phyloP scores from a whole-genome alignment of 2,113 vertebrate genomes.

The Oceanites oceanicus region DNA sequence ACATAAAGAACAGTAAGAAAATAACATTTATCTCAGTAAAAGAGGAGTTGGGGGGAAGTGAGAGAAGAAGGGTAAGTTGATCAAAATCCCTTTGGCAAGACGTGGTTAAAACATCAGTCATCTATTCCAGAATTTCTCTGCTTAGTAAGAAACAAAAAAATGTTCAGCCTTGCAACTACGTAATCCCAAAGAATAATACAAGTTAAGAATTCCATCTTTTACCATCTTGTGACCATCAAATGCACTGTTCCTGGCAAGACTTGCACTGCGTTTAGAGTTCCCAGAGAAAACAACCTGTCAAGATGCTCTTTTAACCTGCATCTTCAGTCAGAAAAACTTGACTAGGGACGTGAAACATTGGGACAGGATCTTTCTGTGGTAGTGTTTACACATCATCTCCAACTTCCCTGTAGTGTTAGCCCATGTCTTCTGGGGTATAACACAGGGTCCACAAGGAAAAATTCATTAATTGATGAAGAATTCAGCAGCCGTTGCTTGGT shows the following conservation, averaged over 20 bases:
- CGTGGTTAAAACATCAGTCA: neutral
- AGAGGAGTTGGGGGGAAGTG: neutral
- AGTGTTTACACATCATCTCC: neutral
- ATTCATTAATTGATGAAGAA: neutral
- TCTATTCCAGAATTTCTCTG: neutral
- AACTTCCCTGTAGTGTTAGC: neutral
- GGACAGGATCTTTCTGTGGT: neutral
- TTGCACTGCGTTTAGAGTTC: accelerated
- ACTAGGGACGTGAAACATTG: neutral
- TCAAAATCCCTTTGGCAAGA: neutral
- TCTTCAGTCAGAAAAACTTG: neutral
- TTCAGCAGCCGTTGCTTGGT: neutral
- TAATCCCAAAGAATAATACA: neutral
- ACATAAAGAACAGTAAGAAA: neutral
- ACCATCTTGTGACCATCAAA: neutral
- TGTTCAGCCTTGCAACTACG: neutral
- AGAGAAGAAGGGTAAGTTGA: neutral
- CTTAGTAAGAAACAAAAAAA: neutral
- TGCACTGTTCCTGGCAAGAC: neutral
- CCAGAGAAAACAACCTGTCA: neutral
- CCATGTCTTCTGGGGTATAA: neutral
- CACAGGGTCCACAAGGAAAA: neutral
- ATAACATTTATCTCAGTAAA: neutral
- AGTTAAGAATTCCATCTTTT: neutral
- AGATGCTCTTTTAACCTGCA: accelerated